phyloP scores from a whole-genome alignment of 2,797 vertebrate species.

The Emydoidea blandingii region DNA sequence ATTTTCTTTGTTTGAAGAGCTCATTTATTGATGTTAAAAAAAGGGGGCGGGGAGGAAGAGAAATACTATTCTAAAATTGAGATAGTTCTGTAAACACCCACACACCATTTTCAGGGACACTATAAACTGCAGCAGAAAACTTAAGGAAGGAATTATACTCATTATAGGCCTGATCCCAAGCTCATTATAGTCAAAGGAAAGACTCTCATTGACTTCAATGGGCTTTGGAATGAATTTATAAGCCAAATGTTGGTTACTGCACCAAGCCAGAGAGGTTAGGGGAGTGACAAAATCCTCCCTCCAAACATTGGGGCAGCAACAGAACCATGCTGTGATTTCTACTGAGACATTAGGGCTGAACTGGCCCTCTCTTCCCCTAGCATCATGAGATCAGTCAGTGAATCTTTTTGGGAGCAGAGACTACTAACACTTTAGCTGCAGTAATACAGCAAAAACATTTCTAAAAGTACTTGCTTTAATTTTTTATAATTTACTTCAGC shows the following conservation, averaged over 20 bases:
- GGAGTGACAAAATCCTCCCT: background rate
- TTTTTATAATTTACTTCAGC: background rate
- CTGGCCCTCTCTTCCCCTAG: background rate
- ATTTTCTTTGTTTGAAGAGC: background rate
- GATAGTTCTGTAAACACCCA: background rate
- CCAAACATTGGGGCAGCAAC: background rate
- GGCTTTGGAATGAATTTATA: background rate
- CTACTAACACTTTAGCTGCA: background rate
- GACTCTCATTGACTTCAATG: background rate
- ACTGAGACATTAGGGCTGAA: background rate
- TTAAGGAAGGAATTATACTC: background rate
- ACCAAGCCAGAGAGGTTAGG: background rate
- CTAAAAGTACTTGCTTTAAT: background rate
- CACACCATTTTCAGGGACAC: background rate
- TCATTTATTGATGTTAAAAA: background rate
- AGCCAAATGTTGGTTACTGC: background rate
- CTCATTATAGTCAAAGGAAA: background rate
- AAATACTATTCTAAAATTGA: background rate
- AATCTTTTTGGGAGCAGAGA: background rate
- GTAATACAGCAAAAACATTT: background rate
- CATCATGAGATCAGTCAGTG: background rate
- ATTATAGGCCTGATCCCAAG: background rate
- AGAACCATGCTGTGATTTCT: background rate
- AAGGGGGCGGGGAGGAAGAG: fast-evolving
- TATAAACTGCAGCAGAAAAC: background rate